A percentile compares a stretch with the other conserved stretches of the same genome.
These are phyloP conservation scores for Iselma pallidipennis DNA, from an alignment of 2,888 invertebrate species.

Conservation along the genomic window DNA sequence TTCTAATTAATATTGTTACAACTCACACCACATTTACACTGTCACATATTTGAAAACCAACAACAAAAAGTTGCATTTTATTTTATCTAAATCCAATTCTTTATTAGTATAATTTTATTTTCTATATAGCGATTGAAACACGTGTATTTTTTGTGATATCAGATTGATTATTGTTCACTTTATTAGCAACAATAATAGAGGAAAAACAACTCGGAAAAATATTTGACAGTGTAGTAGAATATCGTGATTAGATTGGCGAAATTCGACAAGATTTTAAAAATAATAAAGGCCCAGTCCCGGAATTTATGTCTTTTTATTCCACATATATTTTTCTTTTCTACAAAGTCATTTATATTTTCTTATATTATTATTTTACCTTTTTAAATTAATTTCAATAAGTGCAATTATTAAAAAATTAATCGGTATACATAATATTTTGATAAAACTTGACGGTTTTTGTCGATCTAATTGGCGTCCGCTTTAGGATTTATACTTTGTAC, in stretches of 20 bases:
- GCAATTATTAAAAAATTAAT: constrained; percentile 30
- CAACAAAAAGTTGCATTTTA: not conserved
- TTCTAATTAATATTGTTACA: constrained; percentile 41
- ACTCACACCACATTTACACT: constrained; percentile 36
- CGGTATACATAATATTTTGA: constrained; percentile 19
- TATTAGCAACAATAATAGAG: not conserved
- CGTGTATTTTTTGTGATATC: not conserved
- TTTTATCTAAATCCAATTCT: not conserved
- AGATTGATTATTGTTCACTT: not conserved
- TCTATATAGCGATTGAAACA: not conserved
- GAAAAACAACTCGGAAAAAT: constrained; percentile 10
- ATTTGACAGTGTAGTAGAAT: constrained; percentile 41
- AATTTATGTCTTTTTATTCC: not conserved
- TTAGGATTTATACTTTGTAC: constrained; percentile 33
- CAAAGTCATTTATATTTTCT: not conserved
- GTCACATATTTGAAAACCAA: constrained; percentile 36
- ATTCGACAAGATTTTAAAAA: constrained; percentile 14
- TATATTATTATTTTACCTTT: constrained; percentile 1
- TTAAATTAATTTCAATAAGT: constrained; percentile 31
- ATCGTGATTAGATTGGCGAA: constrained; percentile 34
- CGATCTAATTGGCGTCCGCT: constrained; percentile 29
- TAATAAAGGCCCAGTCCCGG: not conserved
- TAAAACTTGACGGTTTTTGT: constrained; percentile 24
- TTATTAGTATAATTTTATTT: not conserved
- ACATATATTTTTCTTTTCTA: constrained; percentile 10